Percentiles rank a stretch among this genome's conserved stretches.
Evolutionary conservation across 2,888 invertebrate species (phyloP).

Genomic region (Amiota minor): DNA sequence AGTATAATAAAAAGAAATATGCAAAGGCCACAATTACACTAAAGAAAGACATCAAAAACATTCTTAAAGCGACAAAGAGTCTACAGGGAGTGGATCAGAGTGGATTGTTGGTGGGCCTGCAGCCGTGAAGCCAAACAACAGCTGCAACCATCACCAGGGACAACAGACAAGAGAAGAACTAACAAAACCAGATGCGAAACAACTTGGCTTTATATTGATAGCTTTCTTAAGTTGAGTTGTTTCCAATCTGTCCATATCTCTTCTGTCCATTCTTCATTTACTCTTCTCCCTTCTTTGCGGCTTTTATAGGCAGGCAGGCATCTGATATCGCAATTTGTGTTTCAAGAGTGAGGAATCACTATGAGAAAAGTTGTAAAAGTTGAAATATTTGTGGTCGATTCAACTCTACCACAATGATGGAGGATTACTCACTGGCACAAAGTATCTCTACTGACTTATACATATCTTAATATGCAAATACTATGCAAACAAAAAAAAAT

Average conservation of each 20-base stretch:
- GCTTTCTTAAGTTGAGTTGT: constrained; percentile 9
- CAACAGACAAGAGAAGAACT: background rate
- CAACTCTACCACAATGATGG: background rate
- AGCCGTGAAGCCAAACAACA: constrained; percentile 21
- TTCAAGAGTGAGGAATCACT: constrained; percentile 56
- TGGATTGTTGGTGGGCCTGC: background rate
- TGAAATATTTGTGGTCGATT: constrained; percentile 22
- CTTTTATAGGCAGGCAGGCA: constrained; percentile 42
- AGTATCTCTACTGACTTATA: background rate
- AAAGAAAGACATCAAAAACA: constrained; percentile 3
- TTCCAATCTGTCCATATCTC: background rate
- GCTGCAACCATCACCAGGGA: constrained; percentile 9
- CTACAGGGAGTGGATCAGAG: background rate
- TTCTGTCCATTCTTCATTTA: constrained; percentile 1
- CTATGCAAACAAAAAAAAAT: background rate
- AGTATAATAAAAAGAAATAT: constrained; percentile 2
- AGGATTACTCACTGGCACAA: background rate
- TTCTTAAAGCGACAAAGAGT: background rate
- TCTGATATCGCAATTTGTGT: constrained; percentile 66
- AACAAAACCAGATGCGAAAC: background rate
- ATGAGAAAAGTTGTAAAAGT: constrained; percentile 49
- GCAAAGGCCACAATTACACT: background rate
- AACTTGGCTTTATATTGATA: constrained; percentile 6
- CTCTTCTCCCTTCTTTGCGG: background rate
- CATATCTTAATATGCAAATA: no score